Evolutionary conservation across 2,113 vertebrate genomes (phyloP).

Genomic region (Arizona elegans): DNA sequence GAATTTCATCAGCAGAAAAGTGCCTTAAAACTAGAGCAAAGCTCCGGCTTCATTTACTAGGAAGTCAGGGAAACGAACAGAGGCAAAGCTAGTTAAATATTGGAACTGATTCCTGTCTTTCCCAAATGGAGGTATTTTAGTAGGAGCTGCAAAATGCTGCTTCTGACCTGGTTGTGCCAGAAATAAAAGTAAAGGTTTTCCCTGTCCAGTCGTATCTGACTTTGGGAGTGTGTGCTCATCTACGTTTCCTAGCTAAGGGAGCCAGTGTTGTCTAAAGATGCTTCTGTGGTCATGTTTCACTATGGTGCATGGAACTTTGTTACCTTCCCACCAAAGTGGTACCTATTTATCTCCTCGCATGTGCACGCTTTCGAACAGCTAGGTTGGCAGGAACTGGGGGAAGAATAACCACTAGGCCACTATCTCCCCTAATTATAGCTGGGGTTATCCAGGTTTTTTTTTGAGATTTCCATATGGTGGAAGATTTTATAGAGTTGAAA

Average conservation of each 20-base stretch:
- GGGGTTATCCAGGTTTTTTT: too few relatives aligned
- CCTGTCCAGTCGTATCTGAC: too few relatives aligned
- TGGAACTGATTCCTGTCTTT: not conserved
- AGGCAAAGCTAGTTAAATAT: not conserved
- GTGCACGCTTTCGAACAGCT: not conserved
- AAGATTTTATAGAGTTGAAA: too few relatives aligned
- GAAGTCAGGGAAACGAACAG: not conserved
- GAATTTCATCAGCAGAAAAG: not conserved
- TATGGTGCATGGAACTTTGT: not conserved
- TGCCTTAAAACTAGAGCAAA: not conserved
- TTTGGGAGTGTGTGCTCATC: not conserved
- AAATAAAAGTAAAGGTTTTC: not conserved
- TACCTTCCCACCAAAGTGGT: not conserved
- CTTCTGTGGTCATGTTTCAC: not conserved
- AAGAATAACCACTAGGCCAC: not conserved
- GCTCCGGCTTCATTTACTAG: not conserved
- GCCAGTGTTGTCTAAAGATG: not conserved
- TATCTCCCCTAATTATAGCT: not conserved
- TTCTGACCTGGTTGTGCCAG: not conserved
- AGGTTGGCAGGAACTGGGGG: not conserved
- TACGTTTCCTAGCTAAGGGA: not conserved
- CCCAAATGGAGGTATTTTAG: not conserved
- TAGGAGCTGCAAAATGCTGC: not conserved
- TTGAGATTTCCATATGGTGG: too few relatives aligned
- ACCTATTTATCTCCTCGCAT: not conserved